Conservation (phyloP, 2,888 invertebrate species). For the Andrena marginata region DNA sequence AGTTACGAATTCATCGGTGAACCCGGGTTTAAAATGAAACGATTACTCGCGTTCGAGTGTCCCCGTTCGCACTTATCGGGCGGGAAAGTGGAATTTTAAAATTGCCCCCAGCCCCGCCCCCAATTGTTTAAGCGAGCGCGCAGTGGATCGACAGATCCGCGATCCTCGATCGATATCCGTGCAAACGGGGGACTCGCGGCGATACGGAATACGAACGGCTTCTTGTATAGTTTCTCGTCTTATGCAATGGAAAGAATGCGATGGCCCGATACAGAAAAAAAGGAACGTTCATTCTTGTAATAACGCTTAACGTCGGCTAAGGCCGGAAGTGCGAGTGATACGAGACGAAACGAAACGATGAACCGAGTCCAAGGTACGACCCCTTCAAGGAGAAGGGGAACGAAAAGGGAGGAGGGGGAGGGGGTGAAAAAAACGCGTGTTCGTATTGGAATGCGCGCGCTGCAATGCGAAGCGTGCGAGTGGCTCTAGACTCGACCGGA, state of each 20-base stretch:
- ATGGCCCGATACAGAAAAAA: conserved; percentile 37
- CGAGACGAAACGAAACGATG: background rate
- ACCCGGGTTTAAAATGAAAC: conserved; percentile 25
- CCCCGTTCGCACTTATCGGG: background rate
- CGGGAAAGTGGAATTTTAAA: background rate
- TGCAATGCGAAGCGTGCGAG: conserved; percentile 57
- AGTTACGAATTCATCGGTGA: conserved; percentile 24
- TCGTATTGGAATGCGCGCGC: conserved; percentile 70
- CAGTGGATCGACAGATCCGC: conserved; percentile 35
- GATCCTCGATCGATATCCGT: conserved; percentile 34
- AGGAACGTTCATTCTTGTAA: conserved; percentile 38
- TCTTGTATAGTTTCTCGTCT: conserved; percentile 47
- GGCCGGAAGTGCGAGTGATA: conserved; percentile 11
- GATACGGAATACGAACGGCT: conserved; percentile 40
- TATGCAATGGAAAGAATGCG: conserved; percentile 55
- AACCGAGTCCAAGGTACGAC: background rate
- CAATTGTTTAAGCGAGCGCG: background rate
- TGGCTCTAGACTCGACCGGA: conserved; percentile 39
- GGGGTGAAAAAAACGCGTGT: conserved; percentile 7
- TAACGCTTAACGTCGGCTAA: conserved; percentile 14
- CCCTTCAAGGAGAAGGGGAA: background rate
- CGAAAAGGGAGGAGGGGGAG: background rate
- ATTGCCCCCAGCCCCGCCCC: background rate
- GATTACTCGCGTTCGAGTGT: background rate
- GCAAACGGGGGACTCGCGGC: conserved; percentile 43